Conservation (phyloP, 2,113 vertebrate species). For the Urocolius indicus region DNA sequence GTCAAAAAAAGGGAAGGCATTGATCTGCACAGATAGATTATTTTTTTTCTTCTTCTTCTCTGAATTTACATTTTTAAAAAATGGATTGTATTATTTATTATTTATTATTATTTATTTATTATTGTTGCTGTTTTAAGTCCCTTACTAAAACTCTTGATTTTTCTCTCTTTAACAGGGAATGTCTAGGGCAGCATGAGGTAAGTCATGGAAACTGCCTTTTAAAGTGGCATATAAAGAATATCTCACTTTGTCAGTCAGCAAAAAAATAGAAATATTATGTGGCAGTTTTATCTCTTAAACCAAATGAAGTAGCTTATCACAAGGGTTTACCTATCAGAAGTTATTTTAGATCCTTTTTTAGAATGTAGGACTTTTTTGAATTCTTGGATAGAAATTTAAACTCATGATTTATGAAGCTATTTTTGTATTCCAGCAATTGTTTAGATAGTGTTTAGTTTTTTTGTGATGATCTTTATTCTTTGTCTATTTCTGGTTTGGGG, state of each 20-base stretch:
- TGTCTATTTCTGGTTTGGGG: neutral
- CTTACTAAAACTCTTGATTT: constrained; percentile 17
- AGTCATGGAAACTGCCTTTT: constrained; percentile 31
- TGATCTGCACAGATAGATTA: neutral
- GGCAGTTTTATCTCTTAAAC: neutral
- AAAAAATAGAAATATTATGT: neutral
- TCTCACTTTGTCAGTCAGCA: neutral
- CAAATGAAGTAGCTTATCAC: neutral
- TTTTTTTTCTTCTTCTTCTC: neutral
- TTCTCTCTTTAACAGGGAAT: constrained; percentile 72
- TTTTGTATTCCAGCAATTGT: neutral
- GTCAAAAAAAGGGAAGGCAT: neutral
- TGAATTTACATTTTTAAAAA: neutral
- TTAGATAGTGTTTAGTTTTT: neutral
- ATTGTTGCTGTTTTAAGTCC: neutral
- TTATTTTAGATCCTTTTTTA: neutral
- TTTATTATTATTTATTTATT: too few species aligned
- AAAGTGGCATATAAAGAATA: neutral
- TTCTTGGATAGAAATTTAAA: neutral
- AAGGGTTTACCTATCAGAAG: neutral
- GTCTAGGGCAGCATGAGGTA: constrained; percentile 84
- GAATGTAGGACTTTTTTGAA: neutral
- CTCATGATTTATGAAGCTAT: neutral
- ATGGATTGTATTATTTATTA: neutral
- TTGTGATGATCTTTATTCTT: fast-evolving